A percentile compares a stretch with the other conserved stretches of the same genome.
phyloP scores from a whole-genome alignment of 1,140 invertebrate species.

The Brachionus calyciflorus region DNA sequence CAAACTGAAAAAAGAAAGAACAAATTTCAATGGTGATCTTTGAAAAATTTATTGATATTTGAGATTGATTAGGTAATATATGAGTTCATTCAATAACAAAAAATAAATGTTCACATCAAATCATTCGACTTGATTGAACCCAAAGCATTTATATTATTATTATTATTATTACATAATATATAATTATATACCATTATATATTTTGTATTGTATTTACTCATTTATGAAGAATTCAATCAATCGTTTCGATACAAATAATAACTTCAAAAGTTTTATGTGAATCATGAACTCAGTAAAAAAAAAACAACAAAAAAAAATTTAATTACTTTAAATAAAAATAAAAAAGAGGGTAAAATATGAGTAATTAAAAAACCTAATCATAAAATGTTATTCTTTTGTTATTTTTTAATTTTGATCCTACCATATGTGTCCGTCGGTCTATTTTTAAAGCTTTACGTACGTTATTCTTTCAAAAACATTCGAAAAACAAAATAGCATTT shows the following conservation, averaged over 20 bases:
- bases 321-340: slow-evolving; percentile 8
- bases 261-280: no score
- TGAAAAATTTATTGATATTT: no score
- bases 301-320: slow-evolving; percentile 1
- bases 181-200: slow-evolving; percentile 8
- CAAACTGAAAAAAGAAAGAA: background rate
- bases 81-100: background rate
- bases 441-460: background rate
- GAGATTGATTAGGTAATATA: slow-evolving; percentile 28
- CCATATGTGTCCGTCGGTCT: background rate
- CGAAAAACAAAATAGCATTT: no score
- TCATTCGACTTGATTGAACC: slow-evolving; percentile 35
- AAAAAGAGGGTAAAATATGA: slow-evolving; percentile 41
- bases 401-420: slow-evolving; percentile 12
- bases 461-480: no score
- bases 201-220: no score
- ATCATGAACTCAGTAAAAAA: no score
- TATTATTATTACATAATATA: slow-evolving; percentile 20
- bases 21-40: background rate
- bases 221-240: no score
- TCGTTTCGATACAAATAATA: background rate
- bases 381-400: no score
- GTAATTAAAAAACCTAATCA: slow-evolving; percentile 42
- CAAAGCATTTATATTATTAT: background rate
- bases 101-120: no score